Percentiles rank a stretch among this genome's conserved stretches.
Conservation (phyloP, 2,888 invertebrate genomes). For the Scaptomyza parva region DNA sequence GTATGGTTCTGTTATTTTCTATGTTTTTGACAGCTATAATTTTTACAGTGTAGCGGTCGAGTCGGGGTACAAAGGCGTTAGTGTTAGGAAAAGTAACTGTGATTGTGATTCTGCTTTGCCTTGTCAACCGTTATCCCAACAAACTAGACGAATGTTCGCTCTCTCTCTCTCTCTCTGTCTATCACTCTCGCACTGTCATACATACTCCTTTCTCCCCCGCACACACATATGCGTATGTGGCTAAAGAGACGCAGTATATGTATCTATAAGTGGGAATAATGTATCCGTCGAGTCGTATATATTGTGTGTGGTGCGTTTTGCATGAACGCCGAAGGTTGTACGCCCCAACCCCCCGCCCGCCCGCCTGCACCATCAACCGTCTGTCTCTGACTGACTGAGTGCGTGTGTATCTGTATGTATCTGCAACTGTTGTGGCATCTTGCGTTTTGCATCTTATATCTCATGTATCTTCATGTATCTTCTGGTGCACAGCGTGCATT, state of each 20-base stretch:
- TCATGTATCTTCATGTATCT: constrained; percentile 39
- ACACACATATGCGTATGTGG: constrained; percentile 5
- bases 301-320: constrained; percentile 23
- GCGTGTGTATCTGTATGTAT: constrained; percentile 39
- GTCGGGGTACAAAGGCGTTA: constrained; percentile 46
- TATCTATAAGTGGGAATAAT: constrained; percentile 26
- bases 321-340: constrained; percentile 15
- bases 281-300: constrained; percentile 26
- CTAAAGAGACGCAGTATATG: constrained; percentile 12
- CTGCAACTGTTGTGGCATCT: constrained; percentile 26
- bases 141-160: constrained; percentile 40
- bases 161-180: not conserved
- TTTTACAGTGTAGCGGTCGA: constrained; percentile 28
- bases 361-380: not conserved
- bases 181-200: too few species aligned
- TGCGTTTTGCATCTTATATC: constrained; percentile 43
- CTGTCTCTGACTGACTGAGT: not conserved
- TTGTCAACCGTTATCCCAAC: constrained; percentile 35
- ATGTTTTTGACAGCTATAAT: too few species aligned
- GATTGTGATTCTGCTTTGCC: constrained; percentile 9
- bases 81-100: constrained; percentile 13
- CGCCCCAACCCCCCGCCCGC: too few species aligned
- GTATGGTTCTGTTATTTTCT: too few species aligned
- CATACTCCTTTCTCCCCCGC: too few species aligned
- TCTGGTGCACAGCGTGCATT: constrained; percentile 61